Conservation (phyloP, 2,113 vertebrate species). For the Oreocharis arfaki region DNA sequence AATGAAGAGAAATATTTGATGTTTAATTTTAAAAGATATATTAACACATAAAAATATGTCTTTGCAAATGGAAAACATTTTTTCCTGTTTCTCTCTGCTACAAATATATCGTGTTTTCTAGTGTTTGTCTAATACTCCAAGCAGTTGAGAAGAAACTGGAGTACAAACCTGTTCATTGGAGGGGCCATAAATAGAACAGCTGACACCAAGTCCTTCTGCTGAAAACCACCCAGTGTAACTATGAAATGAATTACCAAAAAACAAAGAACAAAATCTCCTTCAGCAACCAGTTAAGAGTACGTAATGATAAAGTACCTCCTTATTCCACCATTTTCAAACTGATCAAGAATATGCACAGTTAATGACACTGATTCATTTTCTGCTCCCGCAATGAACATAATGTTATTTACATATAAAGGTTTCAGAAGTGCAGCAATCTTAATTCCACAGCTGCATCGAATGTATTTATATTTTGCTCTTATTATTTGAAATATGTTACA, state of each 20-base stretch:
- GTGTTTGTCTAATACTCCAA: not conserved
- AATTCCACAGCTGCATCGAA: not conserved
- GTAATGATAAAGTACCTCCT: not conserved
- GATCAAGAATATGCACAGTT: not conserved
- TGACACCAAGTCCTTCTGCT: not conserved
- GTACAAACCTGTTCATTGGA: not conserved
- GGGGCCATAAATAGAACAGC: not conserved
- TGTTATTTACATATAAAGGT: not conserved
- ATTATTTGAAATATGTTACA: not conserved
- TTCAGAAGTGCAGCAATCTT: rapidly evolving
- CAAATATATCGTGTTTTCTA: not conserved
- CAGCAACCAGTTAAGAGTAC: not conserved
- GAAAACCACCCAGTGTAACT: not conserved
- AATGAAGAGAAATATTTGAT: not conserved
- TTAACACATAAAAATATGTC: not conserved
- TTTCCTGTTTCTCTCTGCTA: not conserved
- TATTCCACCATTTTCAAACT: not conserved
- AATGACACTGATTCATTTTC: not conserved
- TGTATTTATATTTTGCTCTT: not conserved
- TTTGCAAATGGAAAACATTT: not conserved
- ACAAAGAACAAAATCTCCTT: not conserved
- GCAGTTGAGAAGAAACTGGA: not conserved
- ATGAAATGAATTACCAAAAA: not conserved
- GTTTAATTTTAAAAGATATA: not conserved
- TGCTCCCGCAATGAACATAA: not conserved